Conservation (phyloP, 2,113 vertebrate species). For the Oncorhynchus mykiss region DNA sequence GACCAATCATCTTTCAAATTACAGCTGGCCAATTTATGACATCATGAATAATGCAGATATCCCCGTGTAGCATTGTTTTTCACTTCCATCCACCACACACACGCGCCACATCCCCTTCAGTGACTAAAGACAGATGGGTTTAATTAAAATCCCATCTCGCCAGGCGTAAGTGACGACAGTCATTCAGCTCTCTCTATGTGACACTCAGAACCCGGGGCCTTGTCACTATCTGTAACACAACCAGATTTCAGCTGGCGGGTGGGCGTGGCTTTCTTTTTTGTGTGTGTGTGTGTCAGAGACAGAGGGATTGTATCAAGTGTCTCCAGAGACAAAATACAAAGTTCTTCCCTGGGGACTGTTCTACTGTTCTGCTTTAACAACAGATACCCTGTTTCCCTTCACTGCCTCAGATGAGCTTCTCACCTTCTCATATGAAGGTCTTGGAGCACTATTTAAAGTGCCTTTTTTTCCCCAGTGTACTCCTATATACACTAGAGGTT, state of each 20-base stretch:
- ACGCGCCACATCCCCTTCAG: too few species aligned
- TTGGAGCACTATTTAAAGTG: too few species aligned
- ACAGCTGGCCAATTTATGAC: conserved; percentile 69
- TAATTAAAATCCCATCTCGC: conserved; percentile 48
- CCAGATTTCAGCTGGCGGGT: too few species aligned
- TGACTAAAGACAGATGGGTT: conserved; percentile 35
- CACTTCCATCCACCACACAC: neutral
- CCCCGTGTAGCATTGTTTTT: neutral
- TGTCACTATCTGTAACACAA: neutral
- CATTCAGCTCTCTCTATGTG: neutral
- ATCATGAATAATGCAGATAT: conserved; percentile 65
- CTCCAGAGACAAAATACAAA: conserved; percentile 51
- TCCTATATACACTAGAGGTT: too few species aligned
- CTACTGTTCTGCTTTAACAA: conserved; percentile 18
- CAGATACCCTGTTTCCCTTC: conserved; percentile 8
- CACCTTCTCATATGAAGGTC: neutral
- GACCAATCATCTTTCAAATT: conserved; percentile 53
- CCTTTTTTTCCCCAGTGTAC: too few species aligned
- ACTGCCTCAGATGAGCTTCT: conserved; percentile 1
- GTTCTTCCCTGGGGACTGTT: conserved; percentile 54
- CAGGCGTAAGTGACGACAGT: conserved; percentile 22
- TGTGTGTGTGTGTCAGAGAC: conserved; percentile 16
- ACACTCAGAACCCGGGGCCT: neutral
- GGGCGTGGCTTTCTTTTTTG: neutral
- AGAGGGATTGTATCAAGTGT: conserved; percentile 39